These are phyloP conservation scores for Cochlearius cochlearius DNA, from an alignment of 2,113 vertebrate species.

Conservation along the genomic window DNA sequence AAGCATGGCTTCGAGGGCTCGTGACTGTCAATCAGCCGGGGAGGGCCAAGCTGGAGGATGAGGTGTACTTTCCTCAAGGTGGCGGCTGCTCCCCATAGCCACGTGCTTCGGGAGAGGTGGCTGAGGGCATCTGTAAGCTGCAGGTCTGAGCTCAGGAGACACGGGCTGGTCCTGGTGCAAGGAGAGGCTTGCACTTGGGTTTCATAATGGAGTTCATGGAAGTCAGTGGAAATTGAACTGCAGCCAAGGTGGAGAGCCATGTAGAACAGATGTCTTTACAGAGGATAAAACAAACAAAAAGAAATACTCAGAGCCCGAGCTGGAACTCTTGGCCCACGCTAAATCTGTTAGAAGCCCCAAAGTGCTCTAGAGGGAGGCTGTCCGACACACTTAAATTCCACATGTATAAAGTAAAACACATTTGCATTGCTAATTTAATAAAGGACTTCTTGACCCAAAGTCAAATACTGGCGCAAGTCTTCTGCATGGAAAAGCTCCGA, in stretches of 20 bases:
- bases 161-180: not conserved
- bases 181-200: not conserved
- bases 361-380: conserved; percentile 36
- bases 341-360: conserved; percentile 30
- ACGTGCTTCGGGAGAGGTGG: not conserved
- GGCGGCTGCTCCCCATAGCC: not conserved
- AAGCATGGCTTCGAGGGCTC: not conserved
- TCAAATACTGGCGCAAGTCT: not conserved
- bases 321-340: not conserved
- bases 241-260: conserved; percentile 18
- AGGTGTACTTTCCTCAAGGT: not conserved
- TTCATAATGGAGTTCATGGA: conserved; percentile 40
- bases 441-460: conserved; percentile 42
- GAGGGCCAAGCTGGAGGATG: not conserved
- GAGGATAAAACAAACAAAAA: conserved; percentile 49
- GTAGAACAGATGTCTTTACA: conserved; percentile 46
- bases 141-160: not conserved
- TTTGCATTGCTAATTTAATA: conserved; percentile 63
- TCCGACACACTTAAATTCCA: conserved; percentile 35
- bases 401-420: conserved; percentile 40
- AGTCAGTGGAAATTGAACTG: conserved; percentile 1
- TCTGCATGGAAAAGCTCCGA: conserved; percentile 26
- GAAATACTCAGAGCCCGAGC: not conserved
- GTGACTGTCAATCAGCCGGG: not conserved
- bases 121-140: not conserved